Percentiles rank a stretch among this genome's conserved stretches.
These are phyloP conservation scores for Drepana falcataria DNA, from an alignment of 2,888 invertebrate genomes.

Conservation along the genomic window DNA sequence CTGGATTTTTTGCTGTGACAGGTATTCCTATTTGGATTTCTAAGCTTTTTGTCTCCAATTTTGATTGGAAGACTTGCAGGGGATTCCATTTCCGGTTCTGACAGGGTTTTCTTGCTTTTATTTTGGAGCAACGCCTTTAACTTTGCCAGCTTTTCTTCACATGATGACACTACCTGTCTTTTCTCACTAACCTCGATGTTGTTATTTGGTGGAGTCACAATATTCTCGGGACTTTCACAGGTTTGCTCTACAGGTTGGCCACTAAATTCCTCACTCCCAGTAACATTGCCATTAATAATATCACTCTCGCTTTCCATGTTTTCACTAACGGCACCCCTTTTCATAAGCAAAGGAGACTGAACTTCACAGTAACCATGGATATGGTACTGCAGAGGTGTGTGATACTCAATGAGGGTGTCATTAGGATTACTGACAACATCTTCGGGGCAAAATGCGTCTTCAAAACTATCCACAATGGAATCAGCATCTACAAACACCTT, in stretches of 20 bases:
- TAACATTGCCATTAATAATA: neutral
- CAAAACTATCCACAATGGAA: constrained; percentile 51
- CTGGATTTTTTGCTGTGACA: constrained; percentile 35
- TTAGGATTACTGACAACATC: constrained; percentile 45
- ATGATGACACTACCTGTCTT: constrained; percentile 42
- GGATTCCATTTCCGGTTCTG: constrained; percentile 18
- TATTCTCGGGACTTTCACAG: neutral
- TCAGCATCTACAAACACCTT: constrained; percentile 48
- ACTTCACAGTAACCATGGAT: constrained; percentile 32
- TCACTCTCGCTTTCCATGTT: neutral
- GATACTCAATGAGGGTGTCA: constrained; percentile 38
- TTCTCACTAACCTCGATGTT: constrained; percentile 8
- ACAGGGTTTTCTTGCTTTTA: constrained; percentile 27
- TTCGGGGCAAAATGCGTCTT: constrained; percentile 59
- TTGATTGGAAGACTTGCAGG: constrained; percentile 24
- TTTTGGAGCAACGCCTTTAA: constrained; percentile 49
- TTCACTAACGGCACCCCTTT: no score
- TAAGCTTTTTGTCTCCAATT: constrained; percentile 37
- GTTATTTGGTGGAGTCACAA: neutral
- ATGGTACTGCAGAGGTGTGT: constrained; percentile 36
- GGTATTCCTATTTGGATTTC: constrained; percentile 34
- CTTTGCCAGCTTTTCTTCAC: constrained; percentile 60
- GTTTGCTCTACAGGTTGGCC: neutral
- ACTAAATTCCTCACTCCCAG: neutral
- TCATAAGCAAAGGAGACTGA: constrained; percentile 22